These are phyloP conservation scores for Decapterus maruadsi DNA, from an alignment of 2,797 vertebrate species.

Conservation along the genomic window DNA sequence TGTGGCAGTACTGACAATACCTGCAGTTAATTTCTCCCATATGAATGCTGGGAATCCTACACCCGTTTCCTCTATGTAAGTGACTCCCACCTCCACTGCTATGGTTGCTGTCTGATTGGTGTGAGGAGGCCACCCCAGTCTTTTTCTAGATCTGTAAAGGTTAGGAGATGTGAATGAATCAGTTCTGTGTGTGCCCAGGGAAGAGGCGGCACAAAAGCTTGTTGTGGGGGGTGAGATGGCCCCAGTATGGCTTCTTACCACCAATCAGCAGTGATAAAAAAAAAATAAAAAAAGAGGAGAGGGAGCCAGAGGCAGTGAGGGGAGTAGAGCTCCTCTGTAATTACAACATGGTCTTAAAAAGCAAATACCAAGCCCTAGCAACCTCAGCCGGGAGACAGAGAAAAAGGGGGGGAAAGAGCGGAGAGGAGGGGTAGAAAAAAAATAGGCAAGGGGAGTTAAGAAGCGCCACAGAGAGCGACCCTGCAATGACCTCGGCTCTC, in stretches of 20 bases:
- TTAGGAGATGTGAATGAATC: slow-evolving; percentile 72
- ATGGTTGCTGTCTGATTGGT: slow-evolving; percentile 23
- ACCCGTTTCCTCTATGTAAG: slow-evolving; percentile 28
- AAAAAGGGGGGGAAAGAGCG: slow-evolving; percentile 55
- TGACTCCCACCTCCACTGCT: slow-evolving; percentile 37
- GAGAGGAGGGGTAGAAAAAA: slow-evolving; percentile 69
- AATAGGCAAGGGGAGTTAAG: slow-evolving; percentile 84
- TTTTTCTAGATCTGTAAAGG: slow-evolving; percentile 58
- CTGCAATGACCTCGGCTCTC: slow-evolving; percentile 84
- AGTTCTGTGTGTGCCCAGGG: slow-evolving; percentile 63
- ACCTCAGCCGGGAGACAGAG: slow-evolving; percentile 82
- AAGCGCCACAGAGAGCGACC: slow-evolving; percentile 88
- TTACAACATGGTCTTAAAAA: slow-evolving; percentile 89
- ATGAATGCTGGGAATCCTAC: slow-evolving; percentile 1
- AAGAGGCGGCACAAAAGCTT: slow-evolving; percentile 67
- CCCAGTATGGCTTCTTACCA: slow-evolving; percentile 76
- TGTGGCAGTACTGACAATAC: no score
- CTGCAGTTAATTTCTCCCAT: neutral
- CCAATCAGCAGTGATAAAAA: slow-evolving; percentile 81
- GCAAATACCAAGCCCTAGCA: slow-evolving; percentile 92
- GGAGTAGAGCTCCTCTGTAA: slow-evolving; percentile 87
- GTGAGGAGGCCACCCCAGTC: slow-evolving; percentile 40
- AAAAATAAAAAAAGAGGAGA: slow-evolving; percentile 73
- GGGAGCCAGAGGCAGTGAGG: slow-evolving; percentile 79
- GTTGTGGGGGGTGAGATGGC: slow-evolving; percentile 73